Conservation (phyloP, 2,888 invertebrate genomes). For the Dryobota labecula region DNA sequence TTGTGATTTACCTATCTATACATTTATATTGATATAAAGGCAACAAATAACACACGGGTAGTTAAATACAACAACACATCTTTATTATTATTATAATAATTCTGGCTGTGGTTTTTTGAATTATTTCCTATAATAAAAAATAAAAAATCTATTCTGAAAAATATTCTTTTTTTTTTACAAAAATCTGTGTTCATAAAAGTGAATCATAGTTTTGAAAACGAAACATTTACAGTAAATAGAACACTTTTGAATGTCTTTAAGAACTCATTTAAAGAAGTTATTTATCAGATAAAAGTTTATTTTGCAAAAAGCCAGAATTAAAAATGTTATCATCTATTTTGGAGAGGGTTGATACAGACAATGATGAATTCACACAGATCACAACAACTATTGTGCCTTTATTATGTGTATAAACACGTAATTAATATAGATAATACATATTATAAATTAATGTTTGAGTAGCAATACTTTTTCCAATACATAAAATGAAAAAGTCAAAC, state of each 20-base stretch:
- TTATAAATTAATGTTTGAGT: constrained; percentile 10
- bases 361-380: constrained; percentile 66
- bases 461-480: background rate
- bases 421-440: background rate
- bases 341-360: constrained; percentile 52
- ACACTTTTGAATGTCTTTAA: background rate
- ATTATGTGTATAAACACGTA: constrained; percentile 41
- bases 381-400: constrained; percentile 74
- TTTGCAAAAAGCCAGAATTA: constrained; percentile 39
- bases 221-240: background rate
- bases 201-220: background rate
- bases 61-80: constrained; percentile 42
- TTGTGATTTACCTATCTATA: constrained; percentile 59
- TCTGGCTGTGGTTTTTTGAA: constrained; percentile 33
- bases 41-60: constrained; percentile 55
- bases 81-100: constrained; percentile 35
- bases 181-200: background rate
- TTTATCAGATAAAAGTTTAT: background rate
- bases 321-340: constrained; percentile 40
- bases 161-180: background rate
- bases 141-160: background rate
- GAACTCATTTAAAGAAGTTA: background rate
- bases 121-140: too few relatives aligned
- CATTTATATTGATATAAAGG: constrained; percentile 45
- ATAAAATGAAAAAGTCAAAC: background rate